Percentiles rank a stretch among this genome's conserved stretches.
phyloP scores from a whole-genome alignment of 2,797 vertebrate genomes.

The Trachurus trachurus region DNA sequence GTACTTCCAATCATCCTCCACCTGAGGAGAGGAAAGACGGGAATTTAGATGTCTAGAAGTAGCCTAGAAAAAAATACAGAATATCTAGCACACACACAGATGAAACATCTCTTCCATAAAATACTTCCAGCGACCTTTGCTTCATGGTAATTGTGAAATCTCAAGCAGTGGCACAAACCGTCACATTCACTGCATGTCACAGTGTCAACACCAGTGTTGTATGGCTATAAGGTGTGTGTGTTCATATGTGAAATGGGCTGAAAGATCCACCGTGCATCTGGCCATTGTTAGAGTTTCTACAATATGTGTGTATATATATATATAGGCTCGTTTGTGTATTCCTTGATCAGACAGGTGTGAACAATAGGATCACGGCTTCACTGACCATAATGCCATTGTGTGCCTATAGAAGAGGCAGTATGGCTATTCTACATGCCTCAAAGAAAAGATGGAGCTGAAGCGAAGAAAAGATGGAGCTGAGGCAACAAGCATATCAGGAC shows the following conservation, averaged over 20 bases:
- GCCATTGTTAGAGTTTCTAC: neutral
- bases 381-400: conserved; percentile 67
- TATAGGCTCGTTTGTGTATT: conserved; percentile 7
- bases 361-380: conserved; percentile 71
- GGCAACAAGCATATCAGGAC: conserved; percentile 80
- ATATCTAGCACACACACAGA: neutral
- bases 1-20: conserved; percentile 96
- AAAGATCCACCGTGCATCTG: conserved; percentile 4
- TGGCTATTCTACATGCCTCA: conserved; percentile 52
- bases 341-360: conserved; percentile 66
- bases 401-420: conserved; percentile 38
- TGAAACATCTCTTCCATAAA: neutral
- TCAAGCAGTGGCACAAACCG: conserved; percentile 12
- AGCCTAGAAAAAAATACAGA: neutral
- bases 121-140: conserved; percentile 16
- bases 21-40: conserved; percentile 71
- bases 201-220: conserved; percentile 18
- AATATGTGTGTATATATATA: neutral
- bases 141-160: conserved; percentile 34
- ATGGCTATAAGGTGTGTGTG: conserved; percentile 1
- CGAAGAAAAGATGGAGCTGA: conserved; percentile 53
- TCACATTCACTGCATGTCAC: conserved; percentile 23
- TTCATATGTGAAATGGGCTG: conserved; percentile 2
- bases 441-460: conserved; percentile 52
- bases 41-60: neutral